Evolutionary conservation across 2,797 vertebrate genomes (phyloP), one percentile per base, ranked within the genome.

Genomic region (Vultur gryphus): DNA sequence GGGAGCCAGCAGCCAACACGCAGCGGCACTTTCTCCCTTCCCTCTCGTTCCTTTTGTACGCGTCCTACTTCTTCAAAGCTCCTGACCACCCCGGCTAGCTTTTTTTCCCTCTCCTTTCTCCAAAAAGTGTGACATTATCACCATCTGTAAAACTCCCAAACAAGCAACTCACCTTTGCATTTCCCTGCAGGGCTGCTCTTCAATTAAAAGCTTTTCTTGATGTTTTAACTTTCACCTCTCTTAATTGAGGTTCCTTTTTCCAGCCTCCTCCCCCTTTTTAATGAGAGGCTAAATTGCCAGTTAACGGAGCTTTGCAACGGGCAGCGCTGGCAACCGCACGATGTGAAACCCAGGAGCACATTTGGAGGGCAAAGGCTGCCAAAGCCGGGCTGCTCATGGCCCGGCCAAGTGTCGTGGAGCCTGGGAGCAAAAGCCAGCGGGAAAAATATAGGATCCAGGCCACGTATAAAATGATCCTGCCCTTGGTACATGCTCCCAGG

Each of bases 191-290:
- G 91, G 59, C 91, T 95, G 76, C 1, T 26, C 91, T 93, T 95
- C 94, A 88, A 91, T 96, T 96, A 92, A 89, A 93, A 92, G 78
- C 92, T 87, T 93, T 90, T 76, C 90, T 83, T 90, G 81, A 61
- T 59, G 81, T 82, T 92, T 87, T 94, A 87, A 84, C 92, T 96
- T 93, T 94, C 84, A 89, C 95, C 81, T 92, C 16, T 1, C 55
- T 94, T 93, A 96, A 94, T 80, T 96, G 95, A 90, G 52, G 67
- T 75, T 89, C 62, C 46, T 49, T 83, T 76, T 87, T 31, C 52
- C 82, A 90, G 59, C 89, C 81, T 94, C 81, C 59, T 90, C 71
- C 76, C 51, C 46, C 31, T 61, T 73, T 82, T 67, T 91, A 90
- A 89, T 69, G 67, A 65, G 73, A 90, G 88, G 70, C 54, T 73